Conservation (phyloP, 2,888 invertebrate genomes). For the Himalopsyche tibetana region DNA sequence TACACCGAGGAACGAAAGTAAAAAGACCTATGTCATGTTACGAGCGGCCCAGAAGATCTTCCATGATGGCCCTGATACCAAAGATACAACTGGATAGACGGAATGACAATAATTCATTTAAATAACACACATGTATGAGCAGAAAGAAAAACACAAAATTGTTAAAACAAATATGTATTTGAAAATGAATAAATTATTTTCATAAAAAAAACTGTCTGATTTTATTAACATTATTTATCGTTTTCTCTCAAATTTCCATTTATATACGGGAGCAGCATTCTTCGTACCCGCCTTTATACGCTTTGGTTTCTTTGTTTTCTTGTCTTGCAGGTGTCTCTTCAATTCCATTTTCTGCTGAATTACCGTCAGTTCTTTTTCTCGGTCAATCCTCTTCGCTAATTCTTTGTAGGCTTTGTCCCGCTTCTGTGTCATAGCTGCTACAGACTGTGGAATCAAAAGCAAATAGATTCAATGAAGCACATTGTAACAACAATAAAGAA, state of each 20-base stretch:
- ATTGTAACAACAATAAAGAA: background rate
- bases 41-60: background rate
- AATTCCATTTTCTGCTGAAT: constrained; percentile 89
- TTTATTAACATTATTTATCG: constrained; percentile 74
- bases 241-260: constrained; percentile 89
- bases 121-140: background rate
- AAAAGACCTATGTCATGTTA: constrained; percentile 16
- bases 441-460: constrained; percentile 69
- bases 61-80: background rate
- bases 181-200: constrained; percentile 56
- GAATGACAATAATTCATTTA: constrained; percentile 26
- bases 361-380: constrained; percentile 85
- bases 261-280: constrained; percentile 84
- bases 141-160: constrained; percentile 23
- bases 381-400: constrained; percentile 84
- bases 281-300: constrained; percentile 80
- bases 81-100: background rate
- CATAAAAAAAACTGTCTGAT: constrained; percentile 52
- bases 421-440: constrained; percentile 77
- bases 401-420: constrained; percentile 84
- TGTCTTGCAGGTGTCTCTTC: constrained; percentile 81
- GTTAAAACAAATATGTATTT: background rate
- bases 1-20: background rate
- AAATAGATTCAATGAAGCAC: background rate
- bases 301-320: constrained; percentile 81